Percentiles rank a stretch among this genome's conserved stretches.
These are phyloP conservation scores for Leucoraja erinaceus DNA, from an alignment of 2,113 vertebrate genomes.

Conservation along the genomic window DNA sequence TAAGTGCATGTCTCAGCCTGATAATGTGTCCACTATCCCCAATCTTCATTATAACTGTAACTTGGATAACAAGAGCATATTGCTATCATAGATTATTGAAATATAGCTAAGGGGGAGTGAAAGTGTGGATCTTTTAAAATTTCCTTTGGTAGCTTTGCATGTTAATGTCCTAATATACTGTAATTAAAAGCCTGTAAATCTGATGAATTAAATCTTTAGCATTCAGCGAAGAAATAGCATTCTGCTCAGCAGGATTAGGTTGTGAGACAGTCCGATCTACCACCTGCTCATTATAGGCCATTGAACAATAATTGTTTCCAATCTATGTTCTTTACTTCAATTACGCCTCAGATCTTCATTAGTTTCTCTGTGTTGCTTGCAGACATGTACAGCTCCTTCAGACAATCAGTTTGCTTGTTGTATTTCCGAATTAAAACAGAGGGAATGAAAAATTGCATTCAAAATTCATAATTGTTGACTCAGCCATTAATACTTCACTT, in stretches of 20 bases:
- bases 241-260: background rate
- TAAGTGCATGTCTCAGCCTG: background rate
- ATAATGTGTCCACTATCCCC: background rate
- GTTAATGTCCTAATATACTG: conserved; percentile 3
- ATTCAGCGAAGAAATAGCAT: conserved; percentile 25
- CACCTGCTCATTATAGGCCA: conserved; percentile 30
- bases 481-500: background rate
- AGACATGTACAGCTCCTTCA: background rate
- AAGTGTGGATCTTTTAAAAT: background rate
- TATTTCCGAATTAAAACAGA: background rate
- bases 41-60: background rate
- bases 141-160: background rate
- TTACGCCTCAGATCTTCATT: conserved; percentile 22
- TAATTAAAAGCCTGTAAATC: conserved; percentile 34
- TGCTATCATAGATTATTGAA: background rate
- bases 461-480: background rate
- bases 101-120: background rate
- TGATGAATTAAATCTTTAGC: conserved; percentile 27
- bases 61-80: background rate
- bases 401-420: conserved; percentile 12
- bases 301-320: conserved; percentile 22
- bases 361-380: conserved; percentile 16
- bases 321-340: conserved; percentile 10
- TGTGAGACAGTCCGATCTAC: background rate
- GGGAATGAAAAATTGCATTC: background rate